phyloP scores from a whole-genome alignment of 2,113 vertebrate species.

The Nettapus auritus region DNA sequence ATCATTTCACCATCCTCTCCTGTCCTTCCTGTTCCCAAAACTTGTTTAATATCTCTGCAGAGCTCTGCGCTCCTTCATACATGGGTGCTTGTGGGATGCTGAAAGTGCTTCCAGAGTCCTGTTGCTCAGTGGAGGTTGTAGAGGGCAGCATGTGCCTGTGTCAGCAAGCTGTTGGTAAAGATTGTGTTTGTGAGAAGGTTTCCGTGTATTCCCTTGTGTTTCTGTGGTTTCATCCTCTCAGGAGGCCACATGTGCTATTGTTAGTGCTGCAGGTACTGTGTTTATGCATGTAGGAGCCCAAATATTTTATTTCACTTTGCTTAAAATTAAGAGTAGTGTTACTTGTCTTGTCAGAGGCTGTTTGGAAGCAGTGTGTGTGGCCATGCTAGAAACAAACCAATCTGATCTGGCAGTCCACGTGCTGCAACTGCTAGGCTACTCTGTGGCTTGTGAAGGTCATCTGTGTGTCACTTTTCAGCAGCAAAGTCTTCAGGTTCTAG shows the following conservation, averaged over 20 bases:
- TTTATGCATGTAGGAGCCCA: not conserved
- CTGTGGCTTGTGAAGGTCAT: not conserved
- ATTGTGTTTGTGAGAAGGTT: not conserved
- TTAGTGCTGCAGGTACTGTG: not conserved
- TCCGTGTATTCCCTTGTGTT: not conserved
- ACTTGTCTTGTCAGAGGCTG: not conserved
- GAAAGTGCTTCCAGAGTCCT: not conserved
- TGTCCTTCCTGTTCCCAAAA: rapidly evolving
- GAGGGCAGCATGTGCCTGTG: not conserved
- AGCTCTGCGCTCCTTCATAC: not conserved
- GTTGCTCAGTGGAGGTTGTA: not conserved
- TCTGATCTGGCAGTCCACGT: rapidly evolving
- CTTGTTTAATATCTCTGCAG: not conserved
- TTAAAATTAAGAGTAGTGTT: not conserved
- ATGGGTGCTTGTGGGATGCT: not conserved
- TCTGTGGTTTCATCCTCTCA: not conserved
- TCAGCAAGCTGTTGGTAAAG: not conserved
- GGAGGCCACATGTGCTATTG: not conserved
- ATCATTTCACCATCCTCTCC: not conserved
- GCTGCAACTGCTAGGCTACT: not conserved
- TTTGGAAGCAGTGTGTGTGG: not conserved
- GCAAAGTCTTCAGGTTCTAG: not conserved
- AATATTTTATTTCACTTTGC: not conserved
- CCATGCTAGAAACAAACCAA: not conserved
- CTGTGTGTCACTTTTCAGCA: rapidly evolving